phyloP scores from a whole-genome alignment of 1,140 invertebrate species.

The Neodiprion virginianus region DNA sequence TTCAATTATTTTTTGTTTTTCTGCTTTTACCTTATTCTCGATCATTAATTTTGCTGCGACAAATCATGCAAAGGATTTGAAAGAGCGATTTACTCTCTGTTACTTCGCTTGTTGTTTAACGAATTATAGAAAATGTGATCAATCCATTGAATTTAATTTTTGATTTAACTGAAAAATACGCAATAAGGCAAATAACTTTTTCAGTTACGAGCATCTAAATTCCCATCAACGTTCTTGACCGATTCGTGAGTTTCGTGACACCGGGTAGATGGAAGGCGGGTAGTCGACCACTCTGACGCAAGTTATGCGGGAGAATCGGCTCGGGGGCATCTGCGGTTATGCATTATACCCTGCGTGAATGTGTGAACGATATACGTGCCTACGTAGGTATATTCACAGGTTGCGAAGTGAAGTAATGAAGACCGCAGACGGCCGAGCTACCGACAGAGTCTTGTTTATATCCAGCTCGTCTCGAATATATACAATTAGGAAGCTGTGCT shows the following conservation, averaged over 20 bases:
- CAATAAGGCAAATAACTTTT: no score
- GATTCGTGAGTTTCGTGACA: not conserved
- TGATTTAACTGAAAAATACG: no score
- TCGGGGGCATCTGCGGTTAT: not conserved
- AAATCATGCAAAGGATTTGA: no score
- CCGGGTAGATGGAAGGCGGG: not conserved
- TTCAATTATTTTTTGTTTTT: no score
- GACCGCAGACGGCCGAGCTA: not conserved
- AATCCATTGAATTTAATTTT: no score
- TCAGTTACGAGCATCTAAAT: no score
- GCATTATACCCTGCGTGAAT: not conserved
- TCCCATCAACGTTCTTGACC: not conserved
- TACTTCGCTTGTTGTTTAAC: no score
- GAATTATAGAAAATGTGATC: no score
- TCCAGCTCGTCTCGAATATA: not conserved
- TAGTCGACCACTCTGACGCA: not conserved
- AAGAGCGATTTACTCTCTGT: no score
- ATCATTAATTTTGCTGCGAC: no score
- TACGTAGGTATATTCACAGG: not conserved
- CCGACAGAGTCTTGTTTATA: slow-evolving; percentile 1
- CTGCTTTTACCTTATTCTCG: no score
- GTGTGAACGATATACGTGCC: no score
- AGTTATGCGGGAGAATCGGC: not conserved
- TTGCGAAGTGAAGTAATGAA: not conserved
- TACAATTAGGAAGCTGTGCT: not conserved